Conservation (phyloP, 2,113 vertebrate species). For the Heloderma charlesbogerti region DNA sequence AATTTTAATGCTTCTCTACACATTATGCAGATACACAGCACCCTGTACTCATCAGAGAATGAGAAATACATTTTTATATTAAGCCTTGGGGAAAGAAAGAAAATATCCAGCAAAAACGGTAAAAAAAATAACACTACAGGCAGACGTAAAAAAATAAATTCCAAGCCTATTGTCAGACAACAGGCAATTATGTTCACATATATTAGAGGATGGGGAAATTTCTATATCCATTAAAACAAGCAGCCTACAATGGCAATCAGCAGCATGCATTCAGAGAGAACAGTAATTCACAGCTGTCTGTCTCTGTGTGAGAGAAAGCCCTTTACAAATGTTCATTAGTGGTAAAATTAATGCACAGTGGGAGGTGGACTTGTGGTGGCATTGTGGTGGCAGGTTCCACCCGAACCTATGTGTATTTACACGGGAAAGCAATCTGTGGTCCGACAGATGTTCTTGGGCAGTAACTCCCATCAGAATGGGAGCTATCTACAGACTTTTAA, state of each 20-base stretch:
- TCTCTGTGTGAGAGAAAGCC: not conserved
- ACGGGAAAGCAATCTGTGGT: not conserved
- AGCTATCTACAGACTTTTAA: not conserved
- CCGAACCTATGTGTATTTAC: no score
- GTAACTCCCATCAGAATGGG: not conserved
- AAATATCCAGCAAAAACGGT: conserved; percentile 10
- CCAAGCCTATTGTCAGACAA: not conserved
- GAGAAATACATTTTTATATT: not conserved
- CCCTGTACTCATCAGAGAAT: not conserved
- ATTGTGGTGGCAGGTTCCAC: no score
- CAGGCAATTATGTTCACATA: conserved; percentile 7
- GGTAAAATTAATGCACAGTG: not conserved
- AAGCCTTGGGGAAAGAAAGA: conserved; percentile 25
- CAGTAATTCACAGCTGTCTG: not conserved
- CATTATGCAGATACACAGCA: not conserved
- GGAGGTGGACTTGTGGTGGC: not conserved
- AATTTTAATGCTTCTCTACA: conserved; percentile 25
- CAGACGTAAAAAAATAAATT: not conserved
- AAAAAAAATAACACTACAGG: not conserved
- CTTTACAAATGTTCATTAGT: not conserved
- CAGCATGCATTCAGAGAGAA: not conserved
- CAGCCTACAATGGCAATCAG: not conserved
- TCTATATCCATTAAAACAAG: not conserved
- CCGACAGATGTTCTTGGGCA: not conserved
- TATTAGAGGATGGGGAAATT: not conserved